Conservation (phyloP, 2,113 vertebrate genomes). For the Oxyura jamaicensis region DNA sequence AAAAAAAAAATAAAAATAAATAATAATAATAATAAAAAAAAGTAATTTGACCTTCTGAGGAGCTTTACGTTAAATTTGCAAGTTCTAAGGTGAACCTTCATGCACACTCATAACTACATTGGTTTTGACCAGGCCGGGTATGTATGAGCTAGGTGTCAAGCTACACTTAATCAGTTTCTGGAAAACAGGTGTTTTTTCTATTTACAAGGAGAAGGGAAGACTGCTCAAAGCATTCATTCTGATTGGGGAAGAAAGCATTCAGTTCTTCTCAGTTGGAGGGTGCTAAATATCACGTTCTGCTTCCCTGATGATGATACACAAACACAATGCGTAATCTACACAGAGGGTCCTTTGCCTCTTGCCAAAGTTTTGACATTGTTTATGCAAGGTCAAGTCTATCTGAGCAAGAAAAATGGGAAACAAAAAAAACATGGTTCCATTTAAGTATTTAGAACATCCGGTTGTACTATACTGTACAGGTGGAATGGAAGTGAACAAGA, state of each 20-base stretch:
- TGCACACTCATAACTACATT: background rate
- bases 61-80: background rate
- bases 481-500: background rate
- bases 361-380: background rate
- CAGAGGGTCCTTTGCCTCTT: background rate
- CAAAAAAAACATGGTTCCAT: background rate
- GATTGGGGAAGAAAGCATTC: background rate
- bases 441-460: background rate
- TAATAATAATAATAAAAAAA: too few species aligned
- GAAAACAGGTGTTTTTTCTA: background rate
- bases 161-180: background rate
- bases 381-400: background rate
- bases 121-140: background rate
- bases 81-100: background rate
- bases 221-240: background rate
- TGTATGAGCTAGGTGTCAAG: background rate
- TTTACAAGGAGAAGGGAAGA: background rate
- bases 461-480: background rate
- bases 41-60: background rate
- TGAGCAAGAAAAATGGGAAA: background rate
- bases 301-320: background rate
- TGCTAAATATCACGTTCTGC: background rate
- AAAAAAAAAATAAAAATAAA: background rate
- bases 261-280: background rate
- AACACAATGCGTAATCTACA: background rate